Conservation (phyloP, 2,113 vertebrate genomes). For the Noturus placidus region DNA sequence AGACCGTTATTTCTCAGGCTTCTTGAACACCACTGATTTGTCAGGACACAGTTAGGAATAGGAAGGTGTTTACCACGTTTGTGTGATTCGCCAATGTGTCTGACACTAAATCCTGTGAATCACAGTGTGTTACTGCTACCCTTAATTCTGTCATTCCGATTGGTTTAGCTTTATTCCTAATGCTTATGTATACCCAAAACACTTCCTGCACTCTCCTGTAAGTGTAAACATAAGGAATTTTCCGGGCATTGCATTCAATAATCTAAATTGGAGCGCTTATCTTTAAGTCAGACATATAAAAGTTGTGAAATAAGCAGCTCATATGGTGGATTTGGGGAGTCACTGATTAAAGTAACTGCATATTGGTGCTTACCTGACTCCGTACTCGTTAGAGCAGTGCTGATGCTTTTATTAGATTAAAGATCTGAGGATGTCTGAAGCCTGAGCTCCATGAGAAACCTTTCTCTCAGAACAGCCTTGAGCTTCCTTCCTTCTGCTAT, state of each 20-base stretch:
- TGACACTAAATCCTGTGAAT: background rate
- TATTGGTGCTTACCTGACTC: constrained; percentile 1
- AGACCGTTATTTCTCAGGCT: constrained; percentile 10
- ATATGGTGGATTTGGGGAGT: background rate
- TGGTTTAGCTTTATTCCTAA: background rate
- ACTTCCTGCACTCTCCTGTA: background rate
- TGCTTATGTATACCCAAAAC: background rate
- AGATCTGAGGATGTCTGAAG: background rate
- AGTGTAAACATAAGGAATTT: background rate
- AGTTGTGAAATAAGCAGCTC: constrained; percentile 18
- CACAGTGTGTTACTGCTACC: background rate
- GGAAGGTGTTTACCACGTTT: background rate
- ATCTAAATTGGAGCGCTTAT: background rate
- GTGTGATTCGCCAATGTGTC: background rate
- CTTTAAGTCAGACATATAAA: background rate
- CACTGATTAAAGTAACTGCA: constrained; percentile 5
- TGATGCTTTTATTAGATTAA: constrained; percentile 20
- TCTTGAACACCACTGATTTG: constrained; percentile 11
- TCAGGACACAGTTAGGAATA: constrained; percentile 8
- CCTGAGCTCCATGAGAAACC: constrained; percentile 27
- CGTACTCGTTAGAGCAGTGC: constrained; percentile 26
- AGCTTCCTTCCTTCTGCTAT: constrained; percentile 3
- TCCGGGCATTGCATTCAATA: background rate
- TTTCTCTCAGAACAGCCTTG: background rate
- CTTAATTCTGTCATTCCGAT: background rate